Evolutionary conservation across 1,140 invertebrate genomes (phyloP), one percentile per base, ranked within the genome.

Genomic region (Goniozus legneri): DNA sequence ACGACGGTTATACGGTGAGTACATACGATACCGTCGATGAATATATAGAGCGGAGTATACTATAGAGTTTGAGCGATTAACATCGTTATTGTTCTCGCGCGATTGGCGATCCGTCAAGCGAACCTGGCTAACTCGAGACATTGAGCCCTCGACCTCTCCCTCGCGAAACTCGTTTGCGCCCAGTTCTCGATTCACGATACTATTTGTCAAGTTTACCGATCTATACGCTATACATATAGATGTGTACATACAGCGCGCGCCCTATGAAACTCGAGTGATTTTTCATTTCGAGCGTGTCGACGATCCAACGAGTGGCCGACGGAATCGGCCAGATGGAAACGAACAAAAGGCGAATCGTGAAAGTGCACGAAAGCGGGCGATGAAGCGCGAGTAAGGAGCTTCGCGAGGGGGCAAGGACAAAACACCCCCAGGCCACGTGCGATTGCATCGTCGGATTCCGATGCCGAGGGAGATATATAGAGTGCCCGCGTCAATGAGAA

Each of bases 1-100:
- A 92, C 73, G 91, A 94, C 66, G 91, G 91, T 51, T 92, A 91
- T 65, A 87, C 88, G 87, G 91, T 87, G 78, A 83, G 77, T 74
- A 62, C 13, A 21, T 36, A 42, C 15, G 15, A 47, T 38, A 44
- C 8, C 0, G n/a, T 31, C 6, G 6, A 4, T 27, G 24, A 27
- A 27, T 27, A 6, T 27, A 27, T 4, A 27, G 10, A 16, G 22
- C 37, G 4, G 10, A 18, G 36, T 19, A 10, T 14, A 18, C 39
- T 40, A 30, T 22, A 8, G 4, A 7, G 38, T 8, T 18, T 14
- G 30, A 32, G 18, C 27, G 14, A 43, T 19, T 33, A 43, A 43
- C n/a, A 10, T 8, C n/a, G 19, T 30, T 7, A 45, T 54, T 41
- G 10, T 6, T 6, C 4, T 27, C 24, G 4, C 4, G 10, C 10